Base-by-base conservation (phyloP, 2,113 vertebrate genomes). In the Oreochromis spilurus region DNA sequence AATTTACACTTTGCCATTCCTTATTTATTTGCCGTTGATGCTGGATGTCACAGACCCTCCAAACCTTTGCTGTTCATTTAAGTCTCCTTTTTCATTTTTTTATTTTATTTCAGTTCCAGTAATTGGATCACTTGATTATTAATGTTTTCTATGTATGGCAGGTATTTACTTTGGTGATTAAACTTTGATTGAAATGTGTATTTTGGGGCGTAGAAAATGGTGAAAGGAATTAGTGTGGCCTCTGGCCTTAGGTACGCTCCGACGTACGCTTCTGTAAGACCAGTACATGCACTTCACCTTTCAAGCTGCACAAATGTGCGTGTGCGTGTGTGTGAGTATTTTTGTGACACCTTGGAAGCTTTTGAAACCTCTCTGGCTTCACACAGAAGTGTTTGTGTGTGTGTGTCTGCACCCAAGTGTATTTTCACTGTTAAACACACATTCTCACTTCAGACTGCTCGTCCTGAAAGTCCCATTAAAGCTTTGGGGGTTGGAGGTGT, bases 21-120 rank as follows among this genome's bases (percentile, higher is more conserved):
- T 90, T 90, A 84, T 89, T 91, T 90, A 87, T 90, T 89, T 83
- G 21, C 38, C 26, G n/a, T 19, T 83, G 77, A 55, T 78, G 19
- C 48, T 19, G 11, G 7, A 24, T 75, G 62, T 79, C 19, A 48
- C 53, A 55, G 14, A 57, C 62, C 31, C 26, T 50, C 26, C 45
- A 77, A 52, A 52, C 17, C 29, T 50, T 72, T 72, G 67, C 67
- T 72, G 40, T 72, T 26, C 24, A 72, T 45, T 70, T 45, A 17
- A 45, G 40, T 50, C 57, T 8, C 4, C 38, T 9, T 19, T 53
- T 53, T 8, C 40, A 9, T 16, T 1, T 86, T 21, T 43, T 11
- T 11, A 3, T 53, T 11, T 62, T 36, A 40, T 26, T 67, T 80
- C 7, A 29, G 12, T 54, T 53, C 54, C 75, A n/a, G 13, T 21